Evolutionary conservation across 2,888 invertebrate species (phyloP).

Genomic region (Lasius platythorax): DNA sequence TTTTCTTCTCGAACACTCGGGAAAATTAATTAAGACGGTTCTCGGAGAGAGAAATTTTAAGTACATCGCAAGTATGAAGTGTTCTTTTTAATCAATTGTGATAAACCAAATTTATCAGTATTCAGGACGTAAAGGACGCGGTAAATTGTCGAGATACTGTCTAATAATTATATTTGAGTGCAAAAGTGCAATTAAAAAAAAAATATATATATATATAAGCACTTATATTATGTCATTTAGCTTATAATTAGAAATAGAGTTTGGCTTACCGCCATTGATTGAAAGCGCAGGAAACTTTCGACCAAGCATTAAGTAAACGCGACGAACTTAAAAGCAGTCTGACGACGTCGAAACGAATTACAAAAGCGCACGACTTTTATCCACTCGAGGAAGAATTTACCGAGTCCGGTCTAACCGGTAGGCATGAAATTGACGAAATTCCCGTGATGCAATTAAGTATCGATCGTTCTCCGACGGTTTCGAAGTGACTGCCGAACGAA

Average conservation of each 20-base stretch:
- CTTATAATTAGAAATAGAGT: background rate
- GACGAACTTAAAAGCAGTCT: background rate
- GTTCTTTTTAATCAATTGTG: background rate
- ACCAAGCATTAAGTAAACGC: too few relatives aligned
- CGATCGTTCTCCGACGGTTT: slow-evolving; percentile 22
- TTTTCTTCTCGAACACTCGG: background rate
- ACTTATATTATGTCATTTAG: background rate
- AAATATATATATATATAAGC: background rate
- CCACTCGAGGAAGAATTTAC: background rate
- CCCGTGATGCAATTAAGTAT: slow-evolving; percentile 46
- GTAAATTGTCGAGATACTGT: too few relatives aligned
- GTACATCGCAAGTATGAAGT: background rate
- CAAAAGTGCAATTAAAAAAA: background rate
- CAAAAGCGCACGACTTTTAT: background rate
- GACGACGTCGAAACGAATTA: background rate
- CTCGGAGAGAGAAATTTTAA: background rate
- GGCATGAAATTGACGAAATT: slow-evolving; percentile 39
- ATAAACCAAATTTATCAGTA: background rate
- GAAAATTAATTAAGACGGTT: background rate
- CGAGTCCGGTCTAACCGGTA: background rate
- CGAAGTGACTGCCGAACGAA: slow-evolving; percentile 37
- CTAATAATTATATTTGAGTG: background rate
- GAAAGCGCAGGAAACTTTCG: background rate
- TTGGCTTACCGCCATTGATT: background rate
- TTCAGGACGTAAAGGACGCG: too few relatives aligned